Conservation (phyloP, 2,888 invertebrate genomes). For the Tyria jacobaeae region DNA sequence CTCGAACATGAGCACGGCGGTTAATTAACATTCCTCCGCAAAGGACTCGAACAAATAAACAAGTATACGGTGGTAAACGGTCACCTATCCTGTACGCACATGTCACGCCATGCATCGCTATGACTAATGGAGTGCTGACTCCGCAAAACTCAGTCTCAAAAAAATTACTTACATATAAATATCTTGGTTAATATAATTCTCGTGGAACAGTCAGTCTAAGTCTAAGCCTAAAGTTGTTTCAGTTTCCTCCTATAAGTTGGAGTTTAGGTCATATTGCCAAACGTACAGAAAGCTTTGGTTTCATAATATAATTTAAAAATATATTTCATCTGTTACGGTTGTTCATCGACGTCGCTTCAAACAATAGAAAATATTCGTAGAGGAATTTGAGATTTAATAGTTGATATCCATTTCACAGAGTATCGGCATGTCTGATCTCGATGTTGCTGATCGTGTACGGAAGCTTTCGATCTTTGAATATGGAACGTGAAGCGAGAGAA, state of each 20-base stretch:
- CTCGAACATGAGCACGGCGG: not conserved
- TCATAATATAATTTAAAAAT: not conserved
- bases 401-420: conserved; percentile 77
- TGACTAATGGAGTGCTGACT: not conserved
- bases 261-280: too few relatives aligned
- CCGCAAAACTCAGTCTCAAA: too few relatives aligned
- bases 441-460: conserved; percentile 99
- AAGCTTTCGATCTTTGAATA: conserved; percentile 98
- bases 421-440: conserved; percentile 98
- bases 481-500: conserved; percentile 97
- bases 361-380: not conserved
- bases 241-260: too few relatives aligned
- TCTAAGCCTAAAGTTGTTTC: too few relatives aligned
- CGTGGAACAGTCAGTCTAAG: too few relatives aligned
- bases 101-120: not conserved
- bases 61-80: too few relatives aligned
- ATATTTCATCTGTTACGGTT: not conserved
- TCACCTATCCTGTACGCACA: not conserved
- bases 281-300: not conserved
- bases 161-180: too few relatives aligned
- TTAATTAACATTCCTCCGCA: not conserved
- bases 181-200: too few relatives aligned
- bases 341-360: too few relatives aligned
- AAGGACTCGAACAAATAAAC: not conserved
- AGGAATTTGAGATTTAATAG: not conserved